Percentiles rank a stretch among this genome's conserved stretches.
Conservation (phyloP, 2,797 vertebrate species). For the Sebastes hubbsi region DNA sequence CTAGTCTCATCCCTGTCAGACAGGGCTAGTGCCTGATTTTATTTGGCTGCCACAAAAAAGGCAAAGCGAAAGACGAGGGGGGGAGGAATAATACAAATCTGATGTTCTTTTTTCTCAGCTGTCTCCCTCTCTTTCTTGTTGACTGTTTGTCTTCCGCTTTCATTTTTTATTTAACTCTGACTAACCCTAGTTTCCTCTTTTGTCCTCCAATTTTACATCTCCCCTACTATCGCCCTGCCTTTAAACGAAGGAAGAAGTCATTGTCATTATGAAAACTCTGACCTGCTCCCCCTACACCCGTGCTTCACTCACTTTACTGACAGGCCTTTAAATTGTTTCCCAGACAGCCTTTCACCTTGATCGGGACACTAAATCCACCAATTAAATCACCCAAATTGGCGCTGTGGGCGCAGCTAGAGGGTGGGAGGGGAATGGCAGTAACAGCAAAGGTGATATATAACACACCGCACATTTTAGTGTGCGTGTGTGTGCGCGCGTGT, state of each 20-base stretch:
- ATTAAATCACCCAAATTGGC: constrained; percentile 82
- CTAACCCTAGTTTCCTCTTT: constrained; percentile 19
- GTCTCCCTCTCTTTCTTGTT: constrained; percentile 39
- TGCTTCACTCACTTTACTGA: constrained; percentile 55
- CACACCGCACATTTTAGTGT: constrained; percentile 29
- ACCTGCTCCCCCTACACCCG: constrained; percentile 18
- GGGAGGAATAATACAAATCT: constrained; percentile 35
- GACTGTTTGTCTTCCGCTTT: constrained; percentile 38
- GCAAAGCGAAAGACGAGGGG: constrained; percentile 15
- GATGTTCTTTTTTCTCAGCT: constrained; percentile 44
- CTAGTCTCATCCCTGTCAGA: constrained; percentile 64
- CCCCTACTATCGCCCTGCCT: background rate
- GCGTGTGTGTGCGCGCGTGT: background rate
- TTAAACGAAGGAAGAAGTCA: constrained; percentile 48
- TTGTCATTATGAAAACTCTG: constrained; percentile 62
- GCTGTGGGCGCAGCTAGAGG: constrained; percentile 56
- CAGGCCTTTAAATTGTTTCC: constrained; percentile 76
- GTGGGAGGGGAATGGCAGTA: constrained; percentile 46
- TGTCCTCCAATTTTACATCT: constrained; percentile 22
- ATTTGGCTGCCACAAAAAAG: constrained; percentile 58
- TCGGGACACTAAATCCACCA: constrained; percentile 80
- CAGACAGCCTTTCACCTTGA: constrained; percentile 78
- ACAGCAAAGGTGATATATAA: constrained; percentile 66
- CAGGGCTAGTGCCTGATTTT: constrained; percentile 47
- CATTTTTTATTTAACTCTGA: constrained; percentile 44